Percentiles rank a stretch among this genome's conserved stretches.
These are phyloP conservation scores for Rhadinocentrus ornatus DNA, from an alignment of 2,797 vertebrate species.

Conservation along the genomic window DNA sequence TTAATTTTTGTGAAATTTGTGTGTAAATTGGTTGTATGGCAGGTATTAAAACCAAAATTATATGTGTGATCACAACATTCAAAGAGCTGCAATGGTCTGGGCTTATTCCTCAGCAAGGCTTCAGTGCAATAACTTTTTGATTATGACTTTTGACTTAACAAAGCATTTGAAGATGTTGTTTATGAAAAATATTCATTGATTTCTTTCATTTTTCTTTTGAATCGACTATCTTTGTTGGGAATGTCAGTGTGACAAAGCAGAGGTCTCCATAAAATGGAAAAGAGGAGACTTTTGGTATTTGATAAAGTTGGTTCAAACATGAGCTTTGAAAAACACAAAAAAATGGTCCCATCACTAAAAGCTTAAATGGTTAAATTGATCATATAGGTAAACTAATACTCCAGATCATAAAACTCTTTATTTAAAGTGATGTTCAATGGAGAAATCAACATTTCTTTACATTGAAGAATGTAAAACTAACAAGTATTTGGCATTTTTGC, in stretches of 20 bases:
- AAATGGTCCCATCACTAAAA: neutral
- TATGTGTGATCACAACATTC: neutral
- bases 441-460: neutral
- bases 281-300: neutral
- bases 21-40: neutral
- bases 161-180: neutral
- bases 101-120: rapidly evolving
- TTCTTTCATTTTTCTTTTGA: neutral
- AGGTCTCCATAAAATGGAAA: conserved; percentile 2
- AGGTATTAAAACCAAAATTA: neutral
- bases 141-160: conserved; percentile 9
- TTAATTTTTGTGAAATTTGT: neutral
- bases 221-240: neutral
- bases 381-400: neutral
- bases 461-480: neutral
- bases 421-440: neutral
- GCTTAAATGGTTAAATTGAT: neutral
- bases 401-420: neutral
- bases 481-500: neutral
- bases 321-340: neutral
- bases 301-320: conserved; percentile 8
- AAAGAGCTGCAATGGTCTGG: neutral
- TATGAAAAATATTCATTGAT: conserved; percentile 7
- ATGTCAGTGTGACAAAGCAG: neutral
- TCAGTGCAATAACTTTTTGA: neutral